Conservation (phyloP, 1,140 invertebrate species). For the Chrysomallon squamiferum region DNA sequence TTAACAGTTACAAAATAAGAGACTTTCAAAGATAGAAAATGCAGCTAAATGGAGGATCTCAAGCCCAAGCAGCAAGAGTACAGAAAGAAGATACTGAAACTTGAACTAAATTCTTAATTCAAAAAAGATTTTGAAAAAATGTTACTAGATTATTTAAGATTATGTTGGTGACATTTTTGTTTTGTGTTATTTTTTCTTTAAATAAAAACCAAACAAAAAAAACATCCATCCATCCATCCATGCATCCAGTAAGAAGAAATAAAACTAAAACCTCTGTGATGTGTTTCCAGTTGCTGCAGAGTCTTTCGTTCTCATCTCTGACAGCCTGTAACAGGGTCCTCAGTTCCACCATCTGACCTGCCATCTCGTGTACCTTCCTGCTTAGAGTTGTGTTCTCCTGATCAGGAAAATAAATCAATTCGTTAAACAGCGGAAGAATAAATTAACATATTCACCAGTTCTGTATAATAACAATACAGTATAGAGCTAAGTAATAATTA, state of each 20-base stretch:
- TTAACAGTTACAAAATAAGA: constrained; percentile 50
- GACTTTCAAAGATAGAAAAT: constrained; percentile 49
- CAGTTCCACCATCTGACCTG: constrained; percentile 47
- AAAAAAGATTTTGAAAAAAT: no score
- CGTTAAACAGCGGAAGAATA: background rate
- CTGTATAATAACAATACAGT: no score
- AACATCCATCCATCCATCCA: no score
- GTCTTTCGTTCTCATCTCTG: constrained; percentile 53
- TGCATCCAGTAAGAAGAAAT: no score
- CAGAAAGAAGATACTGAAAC: constrained; percentile 44
- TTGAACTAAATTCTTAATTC: no score
- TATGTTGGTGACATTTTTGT: no score
- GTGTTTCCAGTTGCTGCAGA: constrained; percentile 45
- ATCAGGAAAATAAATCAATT: background rate
- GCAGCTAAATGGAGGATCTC: constrained; percentile 53
- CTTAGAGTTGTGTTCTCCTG: constrained; percentile 48
- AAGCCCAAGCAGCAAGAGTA: constrained; percentile 56
- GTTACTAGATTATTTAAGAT: no score
- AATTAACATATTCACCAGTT: background rate
- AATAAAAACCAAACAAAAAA: no score
- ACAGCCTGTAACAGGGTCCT: constrained; percentile 44
- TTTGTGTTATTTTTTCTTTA: no score
- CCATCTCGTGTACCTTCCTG: constrained; percentile 41
- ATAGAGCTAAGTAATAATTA: no score
- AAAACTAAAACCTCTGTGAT: constrained; percentile 47